These are phyloP conservation scores for Uria aalge DNA, from an alignment of 2,113 vertebrate species.

Conservation along the genomic window DNA sequence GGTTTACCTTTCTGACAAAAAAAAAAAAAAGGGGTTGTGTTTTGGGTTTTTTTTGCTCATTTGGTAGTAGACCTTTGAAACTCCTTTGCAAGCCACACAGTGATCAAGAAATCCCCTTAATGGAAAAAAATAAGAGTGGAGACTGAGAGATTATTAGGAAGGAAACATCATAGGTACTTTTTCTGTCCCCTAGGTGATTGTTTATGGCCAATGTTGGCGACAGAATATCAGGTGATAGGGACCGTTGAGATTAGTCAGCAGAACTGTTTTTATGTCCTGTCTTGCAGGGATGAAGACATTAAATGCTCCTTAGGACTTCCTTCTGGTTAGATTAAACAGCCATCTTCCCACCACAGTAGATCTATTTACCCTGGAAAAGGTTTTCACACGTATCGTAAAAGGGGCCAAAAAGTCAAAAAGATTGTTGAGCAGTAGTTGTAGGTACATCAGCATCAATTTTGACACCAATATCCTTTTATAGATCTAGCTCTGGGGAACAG, in stretches of 20 bases:
- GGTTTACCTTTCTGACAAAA: neutral
- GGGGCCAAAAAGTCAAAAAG: neutral
- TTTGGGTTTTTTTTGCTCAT: fast-evolving
- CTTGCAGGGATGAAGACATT: neutral
- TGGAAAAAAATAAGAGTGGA: neutral
- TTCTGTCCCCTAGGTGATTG: neutral
- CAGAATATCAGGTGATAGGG: neutral
- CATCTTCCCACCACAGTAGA: neutral
- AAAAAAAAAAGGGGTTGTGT: fast-evolving
- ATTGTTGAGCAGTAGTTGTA: neutral
- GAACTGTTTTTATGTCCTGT: neutral
- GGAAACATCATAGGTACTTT: neutral
- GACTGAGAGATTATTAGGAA: neutral
- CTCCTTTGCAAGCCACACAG: neutral
- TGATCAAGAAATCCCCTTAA: neutral
- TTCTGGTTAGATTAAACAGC: neutral
- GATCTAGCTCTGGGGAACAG: neutral
- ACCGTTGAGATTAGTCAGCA: neutral
- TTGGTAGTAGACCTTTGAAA: neutral
- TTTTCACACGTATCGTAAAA: neutral
- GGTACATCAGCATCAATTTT: neutral
- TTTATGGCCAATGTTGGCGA: neutral
- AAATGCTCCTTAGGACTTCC: neutral
- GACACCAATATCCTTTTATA: neutral
- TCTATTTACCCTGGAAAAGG: neutral